phyloP scores from a whole-genome alignment of 2,797 vertebrate species.

The Acipenser ruthenus region DNA sequence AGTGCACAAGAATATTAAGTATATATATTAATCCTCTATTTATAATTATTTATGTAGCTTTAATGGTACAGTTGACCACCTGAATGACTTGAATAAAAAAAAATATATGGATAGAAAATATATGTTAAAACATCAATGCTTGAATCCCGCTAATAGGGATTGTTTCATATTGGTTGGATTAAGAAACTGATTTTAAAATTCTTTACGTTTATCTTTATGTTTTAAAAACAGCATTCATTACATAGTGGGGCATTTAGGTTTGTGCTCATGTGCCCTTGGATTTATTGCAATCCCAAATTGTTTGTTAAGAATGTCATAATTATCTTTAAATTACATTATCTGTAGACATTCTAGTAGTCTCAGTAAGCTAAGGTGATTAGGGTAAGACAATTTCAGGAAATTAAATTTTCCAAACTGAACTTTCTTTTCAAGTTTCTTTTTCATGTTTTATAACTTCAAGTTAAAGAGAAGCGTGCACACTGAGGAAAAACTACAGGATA shows the following conservation, averaged over 20 bases:
- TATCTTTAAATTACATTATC: conserved; percentile 61
- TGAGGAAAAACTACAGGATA: conserved; percentile 31
- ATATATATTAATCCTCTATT: background rate
- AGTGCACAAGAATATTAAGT: background rate
- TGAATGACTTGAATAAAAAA: too few species aligned
- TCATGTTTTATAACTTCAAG: conserved; percentile 10
- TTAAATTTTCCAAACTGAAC: background rate
- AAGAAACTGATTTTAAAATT: too few species aligned
- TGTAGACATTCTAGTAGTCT: conserved; percentile 44
- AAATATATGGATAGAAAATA: too few species aligned
- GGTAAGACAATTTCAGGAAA: conserved; percentile 13
- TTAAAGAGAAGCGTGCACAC: conserved; percentile 24
- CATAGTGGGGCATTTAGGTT: conserved; percentile 18
- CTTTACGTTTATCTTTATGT: too few species aligned
- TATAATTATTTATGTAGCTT: too few species aligned
- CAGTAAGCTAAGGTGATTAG: background rate
- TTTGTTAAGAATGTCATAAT: conserved; percentile 65
- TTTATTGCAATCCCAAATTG: conserved; percentile 68
- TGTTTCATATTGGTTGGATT: too few species aligned
- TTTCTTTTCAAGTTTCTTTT: conserved; percentile 15
- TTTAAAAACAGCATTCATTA: too few species aligned
- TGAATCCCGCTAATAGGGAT: too few species aligned
- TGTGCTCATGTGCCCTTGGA: conserved; percentile 58
- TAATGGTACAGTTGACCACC: too few species aligned
- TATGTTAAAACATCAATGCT: too few species aligned